These are phyloP conservation scores for Salarias fasciatus DNA, from an alignment of 2,797 vertebrate genomes.

Conservation along the genomic window DNA sequence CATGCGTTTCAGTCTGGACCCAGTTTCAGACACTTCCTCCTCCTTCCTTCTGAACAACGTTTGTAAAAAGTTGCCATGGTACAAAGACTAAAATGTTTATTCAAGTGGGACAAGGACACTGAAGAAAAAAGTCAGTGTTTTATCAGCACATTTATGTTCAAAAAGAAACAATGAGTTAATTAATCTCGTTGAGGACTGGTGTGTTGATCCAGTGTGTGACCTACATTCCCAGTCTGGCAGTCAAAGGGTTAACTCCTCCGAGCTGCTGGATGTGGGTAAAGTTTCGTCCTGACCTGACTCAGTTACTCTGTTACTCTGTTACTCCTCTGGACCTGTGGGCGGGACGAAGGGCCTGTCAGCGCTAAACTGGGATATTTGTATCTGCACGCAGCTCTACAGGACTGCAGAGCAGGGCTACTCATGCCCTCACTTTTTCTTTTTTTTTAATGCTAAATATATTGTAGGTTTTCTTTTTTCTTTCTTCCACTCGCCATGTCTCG, in stretches of 20 bases:
- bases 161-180: no score
- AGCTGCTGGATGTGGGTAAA: constrained; percentile 21
- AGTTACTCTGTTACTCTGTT: no score
- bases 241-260: constrained; percentile 49
- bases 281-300: constrained; percentile 12
- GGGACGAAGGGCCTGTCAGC: constrained; percentile 17
- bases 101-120: no score
- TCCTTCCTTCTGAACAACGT: not conserved
- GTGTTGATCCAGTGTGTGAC: constrained; percentile 14
- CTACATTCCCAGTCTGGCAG: constrained; percentile 17
- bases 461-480: no score
- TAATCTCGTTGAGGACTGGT: not conserved
- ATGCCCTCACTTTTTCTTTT: no score
- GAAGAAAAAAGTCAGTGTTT: no score
- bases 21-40: not conserved
- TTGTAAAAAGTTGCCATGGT: not conserved
- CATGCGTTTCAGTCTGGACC: constrained; percentile 4
- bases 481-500: constrained; percentile 75
- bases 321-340: constrained; percentile 63
- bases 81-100: no score
- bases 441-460: no score
- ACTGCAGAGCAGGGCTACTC: no score
- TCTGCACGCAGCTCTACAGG: not conserved
- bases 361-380: constrained; percentile 39
- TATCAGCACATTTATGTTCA: no score